Evolutionary conservation across 2,888 invertebrate species (phyloP), one percentile per base, ranked within the genome.

Genomic region (Troides oblongomaculatus): DNA sequence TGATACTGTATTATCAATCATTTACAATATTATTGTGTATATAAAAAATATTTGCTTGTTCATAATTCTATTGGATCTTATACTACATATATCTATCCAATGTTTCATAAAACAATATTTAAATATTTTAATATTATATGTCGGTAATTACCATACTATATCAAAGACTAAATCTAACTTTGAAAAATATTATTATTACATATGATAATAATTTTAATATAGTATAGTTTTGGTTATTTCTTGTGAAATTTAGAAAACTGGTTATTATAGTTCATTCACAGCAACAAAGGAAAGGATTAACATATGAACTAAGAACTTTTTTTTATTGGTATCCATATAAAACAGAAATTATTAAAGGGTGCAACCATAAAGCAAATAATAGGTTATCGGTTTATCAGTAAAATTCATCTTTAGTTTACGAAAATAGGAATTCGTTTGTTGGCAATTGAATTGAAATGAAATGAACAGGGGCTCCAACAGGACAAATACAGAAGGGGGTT

Each of bases 361-460:
- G 76, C 75, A 76, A 76, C 75, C 79, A 81, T 84, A 84, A 84
- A 80, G 82, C 82, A 85, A 86, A 86, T 85, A 85, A 83, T 78
- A 84, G 83, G 85, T 86, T 84, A 81, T 72, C 78, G 76, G 79
- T 79, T 85, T 90, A 90, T 91, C 89, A 84, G 77, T 75, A 78
- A 83, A 73, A 80, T 84, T 83, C 83, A 91, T 91, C 89, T 85
- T 76, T 79, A 82, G 84, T 84, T 84, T 85, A 84, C 82, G 84
- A 89, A 89, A 87, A 90, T 88, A 87, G 85, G 85, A 89, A 89
- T 90, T 87, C 86, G 83, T 87, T 89, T 85, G 84, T 84, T 82
- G 78, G 79, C 84, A 87, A 91, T 92, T 87, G 88, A 89, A 91
- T 88, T 81, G 87, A 82, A 90, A 90, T 90, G 84, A 85, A 92